These are phyloP conservation scores for Galaxea fascicularis DNA, from an alignment of 92 coral and sea anemone species.

Conservation along the genomic window DNA sequence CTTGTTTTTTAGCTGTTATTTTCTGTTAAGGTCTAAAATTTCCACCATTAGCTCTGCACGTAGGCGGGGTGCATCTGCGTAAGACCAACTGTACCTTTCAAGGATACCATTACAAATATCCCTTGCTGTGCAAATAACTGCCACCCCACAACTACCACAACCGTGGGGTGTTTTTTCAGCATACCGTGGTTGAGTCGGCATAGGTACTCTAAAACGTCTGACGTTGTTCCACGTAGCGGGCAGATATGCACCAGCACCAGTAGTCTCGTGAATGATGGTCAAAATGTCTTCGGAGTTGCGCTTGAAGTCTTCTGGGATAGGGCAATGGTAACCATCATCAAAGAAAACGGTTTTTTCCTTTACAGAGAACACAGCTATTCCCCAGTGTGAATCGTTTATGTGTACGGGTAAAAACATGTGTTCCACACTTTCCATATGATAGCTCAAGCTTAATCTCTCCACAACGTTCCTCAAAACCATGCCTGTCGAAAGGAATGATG, in stretches of 20 bases:
- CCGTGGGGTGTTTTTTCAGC: neutral
- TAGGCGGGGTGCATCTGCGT: neutral
- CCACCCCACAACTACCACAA: slow-evolving; percentile 21
- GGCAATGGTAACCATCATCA: slow-evolving; percentile 43
- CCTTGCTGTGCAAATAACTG: neutral
- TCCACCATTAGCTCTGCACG: neutral
- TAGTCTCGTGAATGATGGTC: neutral
- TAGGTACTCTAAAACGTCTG: neutral
- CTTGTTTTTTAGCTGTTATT: too few species aligned
- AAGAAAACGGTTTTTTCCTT: slow-evolving; percentile 24
- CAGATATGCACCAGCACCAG: neutral
- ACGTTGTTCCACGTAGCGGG: neutral
- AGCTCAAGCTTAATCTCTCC: neutral
- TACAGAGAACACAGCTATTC: slow-evolving; percentile 37
- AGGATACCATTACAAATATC: neutral
- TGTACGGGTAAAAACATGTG: slow-evolving; percentile 53
- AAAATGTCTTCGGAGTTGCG: neutral
- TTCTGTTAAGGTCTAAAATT: neutral
- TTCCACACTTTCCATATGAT: slow-evolving; percentile 29
- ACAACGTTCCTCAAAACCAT: slow-evolving; percentile 13
- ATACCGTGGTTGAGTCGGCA: neutral
- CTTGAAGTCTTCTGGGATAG: neutral
- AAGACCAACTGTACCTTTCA: neutral
- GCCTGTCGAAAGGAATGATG: slow-evolving; percentile 50
- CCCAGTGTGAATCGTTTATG: slow-evolving; percentile 54